phyloP scores from a whole-genome alignment of 2,888 invertebrate genomes.

The Caenorhabditis sp. region DNA sequence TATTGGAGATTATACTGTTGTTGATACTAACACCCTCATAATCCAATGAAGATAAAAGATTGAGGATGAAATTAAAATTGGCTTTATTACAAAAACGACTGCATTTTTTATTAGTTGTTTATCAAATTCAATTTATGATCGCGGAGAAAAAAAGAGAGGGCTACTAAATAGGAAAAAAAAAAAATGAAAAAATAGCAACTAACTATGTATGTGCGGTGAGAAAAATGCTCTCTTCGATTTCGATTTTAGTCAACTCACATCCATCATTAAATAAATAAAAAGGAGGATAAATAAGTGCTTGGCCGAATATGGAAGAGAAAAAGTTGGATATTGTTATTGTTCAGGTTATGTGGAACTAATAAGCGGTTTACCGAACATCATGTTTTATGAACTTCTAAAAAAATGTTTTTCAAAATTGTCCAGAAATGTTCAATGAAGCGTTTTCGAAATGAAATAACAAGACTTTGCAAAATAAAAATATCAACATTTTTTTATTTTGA shows the following conservation, averaged over 20 bases:
- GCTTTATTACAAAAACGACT: too few relatives aligned
- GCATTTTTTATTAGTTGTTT: too few relatives aligned
- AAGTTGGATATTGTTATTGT: background rate
- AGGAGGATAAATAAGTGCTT: background rate
- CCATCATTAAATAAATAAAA: background rate
- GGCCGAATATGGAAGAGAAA: background rate
- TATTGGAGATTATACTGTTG: too few relatives aligned
- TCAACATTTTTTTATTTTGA: background rate
- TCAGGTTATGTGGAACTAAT: background rate
- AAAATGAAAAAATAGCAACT: background rate
- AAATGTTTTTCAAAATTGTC: background rate
- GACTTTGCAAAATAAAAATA: background rate
- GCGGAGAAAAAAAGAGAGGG: too few relatives aligned
- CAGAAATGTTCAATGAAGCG: background rate
- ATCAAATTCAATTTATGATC: too few relatives aligned
- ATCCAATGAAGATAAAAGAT: too few relatives aligned
- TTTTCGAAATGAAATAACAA: background rate
- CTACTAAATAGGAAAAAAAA: background rate
- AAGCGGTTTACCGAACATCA: background rate
- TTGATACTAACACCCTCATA: too few relatives aligned
- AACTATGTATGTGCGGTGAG: background rate
- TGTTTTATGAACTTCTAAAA: background rate
- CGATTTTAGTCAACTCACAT: background rate
- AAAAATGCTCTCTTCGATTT: background rate
- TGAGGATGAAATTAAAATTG: too few relatives aligned